These are phyloP conservation scores for Ceratoteleas bidentatus DNA, from an alignment of 1,140 invertebrate genomes.

Conservation along the genomic window DNA sequence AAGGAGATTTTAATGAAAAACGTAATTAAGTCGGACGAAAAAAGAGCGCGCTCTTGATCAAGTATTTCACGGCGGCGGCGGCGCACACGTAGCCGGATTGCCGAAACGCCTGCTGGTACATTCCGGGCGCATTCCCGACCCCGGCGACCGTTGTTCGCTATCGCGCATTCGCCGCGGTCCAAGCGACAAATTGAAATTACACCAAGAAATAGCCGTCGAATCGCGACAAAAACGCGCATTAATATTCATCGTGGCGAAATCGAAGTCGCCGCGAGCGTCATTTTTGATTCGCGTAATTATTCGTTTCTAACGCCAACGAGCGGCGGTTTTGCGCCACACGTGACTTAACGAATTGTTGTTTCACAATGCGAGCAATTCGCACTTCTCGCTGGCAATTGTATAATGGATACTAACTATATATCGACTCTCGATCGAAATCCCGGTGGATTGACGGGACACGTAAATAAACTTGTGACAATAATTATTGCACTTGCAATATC, in stretches of 20 bases:
- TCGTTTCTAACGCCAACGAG: no score
- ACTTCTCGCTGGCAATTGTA: neutral
- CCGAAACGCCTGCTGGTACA: slow-evolving; percentile 35
- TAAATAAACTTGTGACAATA: slow-evolving; percentile 5
- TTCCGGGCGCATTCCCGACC: slow-evolving; percentile 56
- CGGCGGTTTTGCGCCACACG: neutral
- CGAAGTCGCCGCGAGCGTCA: no score
- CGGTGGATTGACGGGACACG: neutral
- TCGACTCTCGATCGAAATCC: neutral
- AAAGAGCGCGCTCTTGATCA: slow-evolving; percentile 51
- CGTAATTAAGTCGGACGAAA: slow-evolving; percentile 59
- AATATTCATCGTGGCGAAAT: slow-evolving; percentile 26
- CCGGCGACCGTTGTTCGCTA: slow-evolving; percentile 28
- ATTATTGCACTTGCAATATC: neutral
- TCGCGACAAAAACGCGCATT: slow-evolving; percentile 47
- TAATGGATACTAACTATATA: neutral
- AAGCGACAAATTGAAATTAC: slow-evolving; percentile 58
- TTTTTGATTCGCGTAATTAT: no score
- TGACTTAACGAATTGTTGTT: neutral
- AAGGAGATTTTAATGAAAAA: slow-evolving; percentile 64
- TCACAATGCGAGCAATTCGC: neutral
- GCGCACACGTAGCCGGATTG: slow-evolving; percentile 14
- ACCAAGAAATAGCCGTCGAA: slow-evolving; percentile 42
- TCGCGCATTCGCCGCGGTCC: slow-evolving; percentile 30
- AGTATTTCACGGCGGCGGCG: slow-evolving; percentile 52